Percentiles rank a stretch among this genome's conserved stretches.
Conservation (phyloP, 2,888 invertebrate genomes). For the Cheilosia vernalis region DNA sequence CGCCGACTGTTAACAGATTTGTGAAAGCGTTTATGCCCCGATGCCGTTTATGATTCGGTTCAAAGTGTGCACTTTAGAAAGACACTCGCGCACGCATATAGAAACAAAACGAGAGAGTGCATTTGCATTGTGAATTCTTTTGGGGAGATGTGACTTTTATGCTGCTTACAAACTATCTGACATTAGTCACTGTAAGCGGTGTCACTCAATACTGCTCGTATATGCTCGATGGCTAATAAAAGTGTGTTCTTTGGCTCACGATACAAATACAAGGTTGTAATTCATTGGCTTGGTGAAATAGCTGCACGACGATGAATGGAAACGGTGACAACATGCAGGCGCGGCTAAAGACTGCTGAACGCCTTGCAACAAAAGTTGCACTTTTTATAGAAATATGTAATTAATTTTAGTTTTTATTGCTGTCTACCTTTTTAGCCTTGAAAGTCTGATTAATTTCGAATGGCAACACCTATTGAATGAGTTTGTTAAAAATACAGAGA, state of each 20-base stretch:
- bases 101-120: slow-evolving; percentile 1
- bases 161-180: slow-evolving; percentile 65
- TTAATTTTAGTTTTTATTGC: not conserved
- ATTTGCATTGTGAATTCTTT: slow-evolving; percentile 49
- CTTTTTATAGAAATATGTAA: not conserved
- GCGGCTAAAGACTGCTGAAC: not conserved
- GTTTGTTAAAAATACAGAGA: too few species aligned
- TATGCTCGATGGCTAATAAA: slow-evolving; percentile 57
- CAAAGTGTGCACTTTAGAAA: slow-evolving; percentile 65
- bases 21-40: slow-evolving; percentile 78
- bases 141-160: slow-evolving; percentile 48
- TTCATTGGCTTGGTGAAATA: slow-evolving; percentile 66
- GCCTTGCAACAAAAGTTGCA: too few species aligned
- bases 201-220: slow-evolving; percentile 54
- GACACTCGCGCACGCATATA: slow-evolving; percentile 31
- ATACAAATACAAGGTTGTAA: slow-evolving; percentile 61
- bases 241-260: slow-evolving; percentile 31
- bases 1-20: slow-evolving; percentile 83
- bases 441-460: too few species aligned
- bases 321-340: slow-evolving; percentile 33
- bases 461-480: too few species aligned
- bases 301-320: slow-evolving; percentile 33
- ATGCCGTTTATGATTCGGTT: slow-evolving; percentile 74
- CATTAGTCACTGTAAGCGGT: slow-evolving; percentile 59
- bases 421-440: too few species aligned